Conservation (phyloP, 2,113 vertebrate species). For the Nerophis ophidion region DNA sequence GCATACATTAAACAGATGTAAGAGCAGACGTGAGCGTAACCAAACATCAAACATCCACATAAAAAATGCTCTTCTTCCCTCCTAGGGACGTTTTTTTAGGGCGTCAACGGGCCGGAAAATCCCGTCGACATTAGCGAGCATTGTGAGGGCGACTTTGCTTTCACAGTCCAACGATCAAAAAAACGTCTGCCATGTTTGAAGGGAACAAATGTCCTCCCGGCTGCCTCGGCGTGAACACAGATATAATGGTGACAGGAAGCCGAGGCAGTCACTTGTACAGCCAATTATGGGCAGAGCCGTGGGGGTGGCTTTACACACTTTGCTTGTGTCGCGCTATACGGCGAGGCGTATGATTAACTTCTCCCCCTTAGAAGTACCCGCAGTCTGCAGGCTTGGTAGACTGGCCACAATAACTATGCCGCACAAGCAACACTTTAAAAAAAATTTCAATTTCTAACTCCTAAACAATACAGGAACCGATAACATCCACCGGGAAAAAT, state of each 20-base stretch:
- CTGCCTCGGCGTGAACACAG: conserved; percentile 69
- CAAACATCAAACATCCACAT: conserved; percentile 2
- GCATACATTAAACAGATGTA: neutral
- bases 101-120: conserved; percentile 57
- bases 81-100: conserved; percentile 1
- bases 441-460: too few relatives aligned
- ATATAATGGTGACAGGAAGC: conserved; percentile 79
- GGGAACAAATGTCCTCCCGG: conserved; percentile 70
- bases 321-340: conserved; percentile 65
- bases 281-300: conserved; percentile 63
- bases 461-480: too few relatives aligned
- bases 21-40: conserved; percentile 5
- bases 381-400: neutral
- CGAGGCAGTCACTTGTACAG: conserved; percentile 75
- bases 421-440: too few relatives aligned
- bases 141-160: conserved; percentile 65
- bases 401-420: too few relatives aligned
- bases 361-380: conserved; percentile 53
- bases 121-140: conserved; percentile 62
- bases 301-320: conserved; percentile 69
- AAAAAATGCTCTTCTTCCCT: conserved; percentile 1
- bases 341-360: conserved; percentile 76
- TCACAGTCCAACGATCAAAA: conserved; percentile 81
- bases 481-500: too few relatives aligned
- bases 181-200: conserved; percentile 65